phyloP scores from a whole-genome alignment of 2,113 vertebrate genomes.

The Semicossyphus pulcher region DNA sequence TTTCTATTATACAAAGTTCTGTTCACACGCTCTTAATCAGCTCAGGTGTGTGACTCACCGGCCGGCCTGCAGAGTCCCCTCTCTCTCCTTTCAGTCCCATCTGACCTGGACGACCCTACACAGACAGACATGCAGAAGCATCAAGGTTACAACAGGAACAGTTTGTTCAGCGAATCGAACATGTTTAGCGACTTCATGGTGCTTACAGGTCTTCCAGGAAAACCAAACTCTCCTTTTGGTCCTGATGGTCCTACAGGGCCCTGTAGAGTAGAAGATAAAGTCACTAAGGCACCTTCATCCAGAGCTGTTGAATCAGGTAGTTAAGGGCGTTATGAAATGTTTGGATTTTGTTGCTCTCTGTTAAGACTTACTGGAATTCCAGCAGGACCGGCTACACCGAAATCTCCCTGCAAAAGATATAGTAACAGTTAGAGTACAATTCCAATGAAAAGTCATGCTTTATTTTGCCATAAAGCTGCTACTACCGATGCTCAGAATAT shows the following conservation, averaged over 20 bases:
- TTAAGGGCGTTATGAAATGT: neutral
- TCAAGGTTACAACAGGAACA: neutral
- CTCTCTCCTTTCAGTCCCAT: slow-evolving; percentile 88
- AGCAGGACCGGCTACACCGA: slow-evolving; percentile 80
- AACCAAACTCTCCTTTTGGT: slow-evolving; percentile 93
- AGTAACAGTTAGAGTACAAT: neutral
- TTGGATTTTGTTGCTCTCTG: neutral
- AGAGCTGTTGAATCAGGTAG: neutral
- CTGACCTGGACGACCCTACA: slow-evolving; percentile 91
- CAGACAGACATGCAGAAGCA: slow-evolving; percentile 17
- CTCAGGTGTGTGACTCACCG: slow-evolving; percentile 81
- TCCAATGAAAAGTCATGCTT: neutral
- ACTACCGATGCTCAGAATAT: neutral
- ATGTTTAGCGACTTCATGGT: slow-evolving; percentile 25
- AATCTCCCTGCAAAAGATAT: slow-evolving; percentile 87
- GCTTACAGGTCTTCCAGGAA: slow-evolving; percentile 93
- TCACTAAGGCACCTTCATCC: neutral
- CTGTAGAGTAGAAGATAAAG: slow-evolving; percentile 75
- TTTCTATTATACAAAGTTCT: no score
- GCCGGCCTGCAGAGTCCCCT: slow-evolving; percentile 83
- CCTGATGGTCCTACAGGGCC: slow-evolving; percentile 91
- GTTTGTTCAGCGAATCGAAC: no score
- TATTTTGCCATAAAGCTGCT: neutral
- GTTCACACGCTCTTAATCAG: neutral
- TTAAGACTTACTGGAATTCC: slow-evolving; percentile 86